Evolutionary conservation across 2,888 invertebrate species (phyloP).

Genomic region (Gnatocerus cornutus): DNA sequence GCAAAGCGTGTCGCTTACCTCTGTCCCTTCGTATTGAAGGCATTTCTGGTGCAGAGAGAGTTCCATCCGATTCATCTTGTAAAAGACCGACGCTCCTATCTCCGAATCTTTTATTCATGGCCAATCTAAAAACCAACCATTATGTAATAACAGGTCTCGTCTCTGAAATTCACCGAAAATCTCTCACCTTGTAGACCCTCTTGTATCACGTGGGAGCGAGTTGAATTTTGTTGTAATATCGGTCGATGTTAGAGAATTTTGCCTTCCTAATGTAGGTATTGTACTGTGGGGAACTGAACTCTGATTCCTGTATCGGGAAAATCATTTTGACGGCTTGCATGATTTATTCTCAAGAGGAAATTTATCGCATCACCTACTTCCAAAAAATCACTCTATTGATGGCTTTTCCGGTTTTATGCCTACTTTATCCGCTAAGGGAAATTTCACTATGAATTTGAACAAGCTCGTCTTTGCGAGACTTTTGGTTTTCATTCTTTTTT

Average conservation of each 20-base stretch:
- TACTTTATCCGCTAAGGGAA: too few relatives aligned
- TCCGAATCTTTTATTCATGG: conserved; percentile 72
- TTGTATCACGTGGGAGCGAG: conserved; percentile 80
- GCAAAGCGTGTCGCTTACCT: conserved; percentile 69
- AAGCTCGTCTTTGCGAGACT: too few relatives aligned
- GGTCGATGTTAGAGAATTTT: conserved; percentile 72
- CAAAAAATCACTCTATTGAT: neutral
- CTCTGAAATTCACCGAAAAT: conserved; percentile 16
- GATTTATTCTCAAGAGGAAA: neutral
- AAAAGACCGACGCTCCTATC: conserved; percentile 74
- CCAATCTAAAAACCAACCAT: conserved; percentile 64
- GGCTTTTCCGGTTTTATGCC: too few relatives aligned
- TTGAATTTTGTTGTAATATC: conserved; percentile 82
- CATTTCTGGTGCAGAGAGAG: conserved; percentile 87
- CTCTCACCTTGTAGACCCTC: conserved; percentile 76
- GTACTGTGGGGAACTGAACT: conserved; percentile 69
- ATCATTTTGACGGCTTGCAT: conserved; percentile 23
- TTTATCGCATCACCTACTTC: conserved; percentile 9
- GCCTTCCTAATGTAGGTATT: conserved; percentile 70
- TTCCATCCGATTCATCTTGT: conserved; percentile 86
- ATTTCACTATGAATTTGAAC: too few relatives aligned
- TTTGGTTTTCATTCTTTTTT: too few relatives aligned
- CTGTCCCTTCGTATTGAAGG: conserved; percentile 78
- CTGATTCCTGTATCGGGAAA: conserved; percentile 65
- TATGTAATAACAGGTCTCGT: conserved; percentile 50